phyloP scores from a whole-genome alignment of 2,797 vertebrate genomes.

The Coregonus ussuriensis region DNA sequence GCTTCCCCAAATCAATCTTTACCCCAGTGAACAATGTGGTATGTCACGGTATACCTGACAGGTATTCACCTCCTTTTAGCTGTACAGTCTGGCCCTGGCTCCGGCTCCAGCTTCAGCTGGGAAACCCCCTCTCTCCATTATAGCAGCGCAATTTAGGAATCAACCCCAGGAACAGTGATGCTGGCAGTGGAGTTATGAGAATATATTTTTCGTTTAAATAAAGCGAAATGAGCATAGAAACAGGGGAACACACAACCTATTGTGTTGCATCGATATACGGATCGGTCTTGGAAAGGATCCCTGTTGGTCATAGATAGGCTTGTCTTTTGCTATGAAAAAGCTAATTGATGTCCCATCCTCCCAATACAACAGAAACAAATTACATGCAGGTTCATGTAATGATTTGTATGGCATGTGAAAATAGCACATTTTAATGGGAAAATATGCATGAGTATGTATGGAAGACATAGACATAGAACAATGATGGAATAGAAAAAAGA shows the following conservation, averaged over 20 bases:
- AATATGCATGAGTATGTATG: background rate
- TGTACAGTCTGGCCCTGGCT: conserved; percentile 42
- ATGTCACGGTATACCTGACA: conserved; percentile 90
- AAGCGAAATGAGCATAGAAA: conserved; percentile 30
- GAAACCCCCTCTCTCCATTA: conserved; percentile 65
- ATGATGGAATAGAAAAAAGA: background rate
- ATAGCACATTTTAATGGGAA: background rate
- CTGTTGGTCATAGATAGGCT: conserved; percentile 28
- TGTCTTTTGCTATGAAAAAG: conserved; percentile 33
- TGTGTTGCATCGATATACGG: conserved; percentile 32
- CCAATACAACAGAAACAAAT: conserved; percentile 38
- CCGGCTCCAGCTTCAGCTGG: conserved; percentile 29
- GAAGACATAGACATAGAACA: background rate
- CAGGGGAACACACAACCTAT: conserved; percentile 41
- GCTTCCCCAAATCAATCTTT: conserved; percentile 85
- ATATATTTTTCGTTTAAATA: conserved; percentile 37
- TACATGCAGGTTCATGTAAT: conserved; percentile 18
- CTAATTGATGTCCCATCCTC: conserved; percentile 21
- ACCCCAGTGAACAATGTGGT: conserved; percentile 86
- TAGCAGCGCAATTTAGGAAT: conserved; percentile 61
- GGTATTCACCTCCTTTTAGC: conserved; percentile 76
- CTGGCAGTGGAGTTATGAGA: conserved; percentile 43
- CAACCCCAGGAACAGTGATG: conserved; percentile 49
- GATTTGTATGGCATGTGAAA: conserved; percentile 31
- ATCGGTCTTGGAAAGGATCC: conserved; percentile 31